Base-by-base conservation (phyloP, 2,113 vertebrate species). In the Ahaetulla prasina region DNA sequence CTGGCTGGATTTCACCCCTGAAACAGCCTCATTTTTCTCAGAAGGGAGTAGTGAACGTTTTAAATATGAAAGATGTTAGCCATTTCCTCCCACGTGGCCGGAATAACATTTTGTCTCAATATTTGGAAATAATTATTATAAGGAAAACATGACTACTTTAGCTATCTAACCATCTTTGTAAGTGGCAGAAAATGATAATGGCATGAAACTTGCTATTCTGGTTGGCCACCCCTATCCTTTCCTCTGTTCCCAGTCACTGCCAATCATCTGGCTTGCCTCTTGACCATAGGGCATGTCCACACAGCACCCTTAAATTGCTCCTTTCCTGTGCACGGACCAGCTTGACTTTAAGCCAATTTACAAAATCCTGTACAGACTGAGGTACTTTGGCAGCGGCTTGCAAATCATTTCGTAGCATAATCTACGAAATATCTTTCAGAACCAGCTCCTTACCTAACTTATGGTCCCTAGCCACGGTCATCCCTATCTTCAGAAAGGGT, bases 41-140 rank as follows among this genome's bases (percentile, higher is more conserved):
- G n/a, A 49, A 91, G 25, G 50, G 54, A 25, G 45, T 1, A 89
- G 68, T 63, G 16, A 18, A 88, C 54, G 45, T 89, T 87, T 87
- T 90, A 14, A 35, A 86, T 0, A 0, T 50, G 55, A 86, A 90
- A 57, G 49, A 18, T 3, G 5, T 84, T 43, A 45, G 92, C 50
- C 9, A 89, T 45, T 10, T 91, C 4, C 27, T 63, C 68, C 63
- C 25, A 89, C 60, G 91, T 90, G 4, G 43, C 47, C 43, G 68
- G 86, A 92, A 49, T 80, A 92, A 52, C 39, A 53, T 20, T 90
- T 16, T 53, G 0, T 88, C 88, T 91, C 87, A 49, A 2, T 4
- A n/a, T 68, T 86, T 74, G 87, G n/a, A 88, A 90, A 87, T 80
- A 52, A 50, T 54, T 93, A 60, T 50, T 92, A 39, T 35, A 93